Conservation (phyloP, 2,888 invertebrate genomes). For the Acanthosoma haemorrhoidale region DNA sequence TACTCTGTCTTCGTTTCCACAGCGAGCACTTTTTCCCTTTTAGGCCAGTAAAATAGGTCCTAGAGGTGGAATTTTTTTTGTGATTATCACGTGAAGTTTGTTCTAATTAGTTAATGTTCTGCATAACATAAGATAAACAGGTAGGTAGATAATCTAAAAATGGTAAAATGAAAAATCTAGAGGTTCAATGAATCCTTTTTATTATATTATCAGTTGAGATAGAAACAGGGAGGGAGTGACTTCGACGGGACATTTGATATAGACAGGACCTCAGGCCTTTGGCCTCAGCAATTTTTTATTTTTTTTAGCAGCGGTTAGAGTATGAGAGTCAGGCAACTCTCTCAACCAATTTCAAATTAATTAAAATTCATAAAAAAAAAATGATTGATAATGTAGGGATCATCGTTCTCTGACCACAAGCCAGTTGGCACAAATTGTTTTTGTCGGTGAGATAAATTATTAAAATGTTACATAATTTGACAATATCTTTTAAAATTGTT, state of each 20-base stretch:
- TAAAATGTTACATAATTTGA: too few species aligned
- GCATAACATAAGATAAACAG: too few species aligned
- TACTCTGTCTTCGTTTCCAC: too few species aligned
- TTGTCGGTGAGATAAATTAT: too few species aligned
- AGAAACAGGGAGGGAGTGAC: neutral
- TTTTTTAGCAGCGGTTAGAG: neutral
- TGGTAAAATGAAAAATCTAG: neutral
- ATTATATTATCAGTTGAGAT: neutral
- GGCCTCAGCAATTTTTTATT: neutral
- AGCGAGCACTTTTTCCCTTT: too few species aligned
- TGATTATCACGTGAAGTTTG: too few species aligned
- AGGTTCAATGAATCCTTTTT: neutral
- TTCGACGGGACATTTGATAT: neutral
- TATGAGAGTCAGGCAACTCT: neutral
- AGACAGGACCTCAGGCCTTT: neutral
- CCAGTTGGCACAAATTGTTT: too few species aligned
- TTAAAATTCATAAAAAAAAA: neutral
- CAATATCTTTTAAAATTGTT: too few species aligned
- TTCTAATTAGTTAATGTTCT: too few species aligned
- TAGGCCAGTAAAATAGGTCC: too few species aligned
- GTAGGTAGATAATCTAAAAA: too few species aligned
- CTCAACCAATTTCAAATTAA: slow-evolving; percentile 1
- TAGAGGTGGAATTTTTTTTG: too few species aligned
- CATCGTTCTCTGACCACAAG: neutral
- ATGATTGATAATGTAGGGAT: neutral